A percentile compares a stretch with the other conserved stretches of the same genome.
Conservation (phyloP, 2,888 invertebrate genomes). For the Platyscelio sp. region DNA sequence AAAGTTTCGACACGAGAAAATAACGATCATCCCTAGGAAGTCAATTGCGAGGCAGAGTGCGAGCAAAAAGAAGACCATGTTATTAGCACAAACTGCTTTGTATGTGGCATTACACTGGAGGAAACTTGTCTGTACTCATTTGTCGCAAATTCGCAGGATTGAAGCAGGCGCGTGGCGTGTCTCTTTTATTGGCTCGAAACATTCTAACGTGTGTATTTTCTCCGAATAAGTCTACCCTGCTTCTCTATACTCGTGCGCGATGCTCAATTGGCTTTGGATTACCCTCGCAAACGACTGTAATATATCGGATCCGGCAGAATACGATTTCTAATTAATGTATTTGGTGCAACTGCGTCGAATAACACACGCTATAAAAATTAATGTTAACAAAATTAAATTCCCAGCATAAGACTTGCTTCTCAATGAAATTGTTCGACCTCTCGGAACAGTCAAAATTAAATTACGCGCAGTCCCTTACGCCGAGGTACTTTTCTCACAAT, state of each 20-base stretch:
- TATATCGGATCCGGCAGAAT: conserved; percentile 75
- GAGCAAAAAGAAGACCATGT: conserved; percentile 42
- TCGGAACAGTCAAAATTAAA: conserved; percentile 28
- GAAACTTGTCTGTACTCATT: conserved; percentile 82
- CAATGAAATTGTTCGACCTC: conserved; percentile 35
- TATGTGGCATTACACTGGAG: conserved; percentile 71
- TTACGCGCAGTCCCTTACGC: conserved; percentile 25
- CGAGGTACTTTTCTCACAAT: conserved; percentile 23
- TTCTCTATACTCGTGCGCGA: conserved; percentile 10
- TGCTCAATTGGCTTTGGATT: conserved; percentile 51
- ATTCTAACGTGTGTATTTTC: conserved; percentile 76
- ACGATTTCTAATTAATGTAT: conserved; percentile 51
- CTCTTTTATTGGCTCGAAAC: conserved; percentile 78
- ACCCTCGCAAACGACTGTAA: conserved; percentile 66
- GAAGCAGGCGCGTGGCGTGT: too few species aligned
- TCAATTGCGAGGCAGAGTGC: conserved; percentile 35
- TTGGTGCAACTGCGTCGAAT: conserved; percentile 38
- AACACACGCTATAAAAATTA: too few species aligned
- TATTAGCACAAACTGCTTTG: conserved; percentile 43
- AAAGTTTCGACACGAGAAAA: conserved; percentile 36
- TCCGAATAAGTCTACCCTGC: conserved; percentile 58
- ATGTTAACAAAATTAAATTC: conserved; percentile 24
- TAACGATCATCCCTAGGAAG: conserved; percentile 48
- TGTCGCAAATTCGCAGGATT: conserved; percentile 81
- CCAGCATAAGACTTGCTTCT: background rate